These are phyloP conservation scores for Chamaedrilus cognettii DNA, from an alignment of 2,888 invertebrate genomes.

Conservation along the genomic window DNA sequence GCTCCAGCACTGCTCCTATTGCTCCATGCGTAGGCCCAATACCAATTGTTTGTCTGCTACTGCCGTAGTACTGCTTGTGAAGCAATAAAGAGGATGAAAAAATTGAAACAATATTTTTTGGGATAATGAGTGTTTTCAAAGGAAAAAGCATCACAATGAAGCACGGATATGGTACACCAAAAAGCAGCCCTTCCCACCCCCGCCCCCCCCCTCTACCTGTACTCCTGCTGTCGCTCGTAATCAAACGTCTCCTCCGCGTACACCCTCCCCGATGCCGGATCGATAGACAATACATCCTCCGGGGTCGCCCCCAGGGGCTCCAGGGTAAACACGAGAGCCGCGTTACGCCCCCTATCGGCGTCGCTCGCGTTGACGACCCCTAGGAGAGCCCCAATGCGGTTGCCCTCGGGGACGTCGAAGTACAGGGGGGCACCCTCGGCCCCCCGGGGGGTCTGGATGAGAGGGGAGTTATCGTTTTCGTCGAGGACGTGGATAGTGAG, in stretches of 20 bases:
- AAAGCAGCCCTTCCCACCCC: no score
- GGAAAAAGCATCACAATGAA: no score
- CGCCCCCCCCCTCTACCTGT: no score
- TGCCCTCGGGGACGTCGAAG: slow-evolving; percentile 24
- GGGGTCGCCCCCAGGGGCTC: slow-evolving; percentile 60
- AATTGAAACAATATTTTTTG: no score
- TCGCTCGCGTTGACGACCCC: slow-evolving; percentile 44
- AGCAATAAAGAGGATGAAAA: no score
- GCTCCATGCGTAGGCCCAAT: no score
- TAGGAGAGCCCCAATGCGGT: slow-evolving; percentile 14
- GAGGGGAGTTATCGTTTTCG: slow-evolving; percentile 32
- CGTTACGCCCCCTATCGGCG: slow-evolving; percentile 58
- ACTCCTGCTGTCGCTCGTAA: slow-evolving; percentile 57
- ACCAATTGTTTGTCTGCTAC: no score
- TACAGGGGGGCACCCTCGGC: slow-evolving; percentile 12
- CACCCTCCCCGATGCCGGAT: slow-evolving; percentile 75
- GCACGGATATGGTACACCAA: no score
- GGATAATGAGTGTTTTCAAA: no score
- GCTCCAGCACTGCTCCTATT: no score
- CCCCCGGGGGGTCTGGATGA: slow-evolving; percentile 14
- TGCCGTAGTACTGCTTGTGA: no score
- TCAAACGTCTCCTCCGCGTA: slow-evolving; percentile 40
- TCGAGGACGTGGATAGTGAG: slow-evolving; percentile 32
- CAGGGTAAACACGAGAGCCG: slow-evolving; percentile 62
- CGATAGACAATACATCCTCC: slow-evolving; percentile 79